Evolutionary conservation across 92 coral and sea anemone species (phyloP), one percentile per base, ranked within the genome.

Genomic region (Paragorgia papillata): DNA sequence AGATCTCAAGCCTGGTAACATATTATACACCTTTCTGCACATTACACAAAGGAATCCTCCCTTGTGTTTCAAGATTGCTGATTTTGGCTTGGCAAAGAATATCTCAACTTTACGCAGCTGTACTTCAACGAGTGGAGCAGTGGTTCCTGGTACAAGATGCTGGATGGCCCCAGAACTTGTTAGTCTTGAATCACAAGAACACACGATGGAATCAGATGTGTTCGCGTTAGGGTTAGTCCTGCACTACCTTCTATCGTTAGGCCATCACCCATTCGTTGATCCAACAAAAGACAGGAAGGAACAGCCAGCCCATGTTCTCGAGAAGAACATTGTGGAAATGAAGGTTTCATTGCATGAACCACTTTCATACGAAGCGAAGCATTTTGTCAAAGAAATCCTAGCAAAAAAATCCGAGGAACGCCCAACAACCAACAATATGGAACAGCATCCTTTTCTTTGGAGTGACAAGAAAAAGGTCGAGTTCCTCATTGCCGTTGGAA

Each of bases 111-210:
- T 31, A 7, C 49, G 8, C 18, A 13, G 14, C 17, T 2, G 51
- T 2, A 26, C 58, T 0, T 35, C 43, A 7, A 24, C 26, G 14
- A 43, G 64, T 27, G 28, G 41, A 26, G 79, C 79, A 14, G 2
- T 2, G 34, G 79, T 53, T 27, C 70, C 81, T 13, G 80, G 80
- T 4, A 74, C 81, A 41, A 60, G 81, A 43, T 60, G 81, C 30
- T 76, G 81, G 81, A 76, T 76, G 81, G 81, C 81, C 21, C 73
- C 81, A 62, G 81, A 76, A 21, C 81, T 76, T 5, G 53, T 46
- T n/a, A 46, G 53, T 46, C 41, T 54, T 12, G 50, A 7, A 9
- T 28, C 49, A 44, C 58, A 29, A 62, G 71, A 43, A n/a, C 80
- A 75, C 46, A 34, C 80, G 69, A 43, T 58, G 35, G 51, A 39